Evolutionary conservation across 2,888 invertebrate genomes (phyloP), one percentile per base, ranked within the genome.

Genomic region (Abrostola triplasia): DNA sequence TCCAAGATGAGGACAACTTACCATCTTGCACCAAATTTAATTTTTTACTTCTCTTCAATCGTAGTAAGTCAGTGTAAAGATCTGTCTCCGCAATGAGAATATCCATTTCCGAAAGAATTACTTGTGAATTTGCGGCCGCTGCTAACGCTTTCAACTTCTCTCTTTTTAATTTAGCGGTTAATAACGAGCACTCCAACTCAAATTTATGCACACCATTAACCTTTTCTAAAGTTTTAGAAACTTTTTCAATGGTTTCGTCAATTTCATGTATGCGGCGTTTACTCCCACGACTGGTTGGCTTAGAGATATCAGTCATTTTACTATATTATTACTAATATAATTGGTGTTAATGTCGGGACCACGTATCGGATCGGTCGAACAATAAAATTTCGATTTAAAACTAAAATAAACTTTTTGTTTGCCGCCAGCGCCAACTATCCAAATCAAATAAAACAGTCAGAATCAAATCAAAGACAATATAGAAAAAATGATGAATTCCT

Each of bases 201-300:
- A 9, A 13, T 47, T 47, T 47, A 4, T 13, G 9, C 13, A 24
- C 13, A 10, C 24, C 13, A 24, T 12, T 12, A 0, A 12, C 13
- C 7, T 7, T 13, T 47, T 47, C 24, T 47, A 47, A 24, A 2
- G 44, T 47, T 47, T 47, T 24, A 47, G 44, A 7, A 9, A 47
- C 13, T 5, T 47, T 8, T 24, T 47, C 44, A 7, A 47, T 13
- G 9, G 44, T 47, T 9, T 47, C 24, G 24, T 47, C 44, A 8
- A 47, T 47, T 47, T 47, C 44, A 24, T 47, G 44, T 47, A 47
- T 13, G 9, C 44, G 44, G 24, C 44, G 44, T 47, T 47, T 47
- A 24, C 5, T 47, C 0, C 13, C 24, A 1, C 4, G 24, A 24
- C 24, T 24, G 1, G 24, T 24, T 24, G 24, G 4, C 24, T 24